Percentiles rank a stretch among this genome's conserved stretches.
phyloP scores from a whole-genome alignment of 2,113 vertebrate genomes.

The Motacilla alba region DNA sequence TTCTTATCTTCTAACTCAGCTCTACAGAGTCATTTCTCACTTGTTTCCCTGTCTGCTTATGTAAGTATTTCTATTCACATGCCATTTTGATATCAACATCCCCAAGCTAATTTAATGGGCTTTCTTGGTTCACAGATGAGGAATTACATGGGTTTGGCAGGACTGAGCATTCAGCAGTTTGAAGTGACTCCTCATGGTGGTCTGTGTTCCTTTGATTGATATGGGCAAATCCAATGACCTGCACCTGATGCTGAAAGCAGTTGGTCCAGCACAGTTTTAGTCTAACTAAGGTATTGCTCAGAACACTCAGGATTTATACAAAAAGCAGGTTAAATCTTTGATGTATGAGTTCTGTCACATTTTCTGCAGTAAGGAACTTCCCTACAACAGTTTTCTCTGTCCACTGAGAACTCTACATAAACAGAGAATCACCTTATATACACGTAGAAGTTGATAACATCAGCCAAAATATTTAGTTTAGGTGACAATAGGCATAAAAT shows the following conservation, averaged over 20 bases:
- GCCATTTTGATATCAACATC: not conserved
- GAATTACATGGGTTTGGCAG: not conserved
- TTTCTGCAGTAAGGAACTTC: not conserved
- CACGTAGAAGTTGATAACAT: not conserved
- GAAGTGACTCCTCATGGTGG: not conserved
- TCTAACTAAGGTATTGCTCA: not conserved
- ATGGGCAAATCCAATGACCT: not conserved
- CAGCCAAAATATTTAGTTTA: not conserved
- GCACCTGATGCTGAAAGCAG: not conserved
- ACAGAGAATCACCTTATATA: not conserved
- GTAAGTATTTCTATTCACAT: not conserved
- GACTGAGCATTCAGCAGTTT: not conserved
- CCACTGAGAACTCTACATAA: not conserved
- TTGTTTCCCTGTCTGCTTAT: not conserved
- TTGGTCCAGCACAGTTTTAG: not conserved
- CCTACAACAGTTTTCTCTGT: not conserved
- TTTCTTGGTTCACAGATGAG: not conserved
- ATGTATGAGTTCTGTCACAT: fast-evolving
- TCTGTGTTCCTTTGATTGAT: not conserved
- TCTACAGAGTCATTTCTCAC: not conserved
- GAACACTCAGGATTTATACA: not conserved
- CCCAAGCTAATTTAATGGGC: not conserved
- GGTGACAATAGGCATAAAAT: not conserved
- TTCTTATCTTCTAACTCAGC: not conserved
- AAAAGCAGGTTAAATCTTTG: not conserved